phyloP scores from a whole-genome alignment of 64 coral and sea anemone genomes.

The Montipora capricornis region DNA sequence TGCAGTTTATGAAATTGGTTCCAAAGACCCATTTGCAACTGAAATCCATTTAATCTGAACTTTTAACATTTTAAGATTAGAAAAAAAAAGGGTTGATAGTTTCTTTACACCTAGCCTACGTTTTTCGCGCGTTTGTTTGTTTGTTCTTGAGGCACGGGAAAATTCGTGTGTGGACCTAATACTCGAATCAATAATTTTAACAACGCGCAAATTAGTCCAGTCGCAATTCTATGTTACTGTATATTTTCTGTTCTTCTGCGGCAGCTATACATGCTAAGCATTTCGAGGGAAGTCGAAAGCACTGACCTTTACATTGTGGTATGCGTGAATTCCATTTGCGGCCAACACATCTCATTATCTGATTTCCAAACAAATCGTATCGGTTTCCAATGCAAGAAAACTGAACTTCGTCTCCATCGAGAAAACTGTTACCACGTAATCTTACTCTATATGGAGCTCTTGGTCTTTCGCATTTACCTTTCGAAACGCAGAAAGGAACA shows the following conservation, averaged over 20 bases:
- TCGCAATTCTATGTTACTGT: not conserved
- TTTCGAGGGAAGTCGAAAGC: not conserved
- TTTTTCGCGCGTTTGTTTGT: no score
- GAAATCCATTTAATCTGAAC: no score
- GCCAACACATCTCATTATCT: not conserved
- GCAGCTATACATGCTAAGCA: not conserved
- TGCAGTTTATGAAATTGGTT: no score
- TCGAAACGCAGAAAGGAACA: not conserved
- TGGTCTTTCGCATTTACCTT: constrained; percentile 9
- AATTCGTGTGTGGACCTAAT: no score
- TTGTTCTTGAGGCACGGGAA: no score
- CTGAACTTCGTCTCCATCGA: constrained; percentile 31
- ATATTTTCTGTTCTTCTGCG: not conserved
- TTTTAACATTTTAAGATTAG: no score
- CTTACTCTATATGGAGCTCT: not conserved
- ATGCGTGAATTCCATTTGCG: not conserved
- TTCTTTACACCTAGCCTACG: no score
- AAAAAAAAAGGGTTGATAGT: no score
- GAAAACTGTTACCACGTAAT: not conserved
- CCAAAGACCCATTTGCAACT: no score
- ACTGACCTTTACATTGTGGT: constrained; percentile 43
- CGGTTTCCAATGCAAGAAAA: constrained; percentile 14
- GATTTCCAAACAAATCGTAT: not conserved
- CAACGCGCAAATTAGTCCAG: no score
- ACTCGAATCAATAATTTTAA: no score